Percentiles rank a stretch among this genome's conserved stretches.
These are phyloP conservation scores for Deroplatys truncata DNA, from an alignment of 2,888 invertebrate species.

Conservation along the genomic window DNA sequence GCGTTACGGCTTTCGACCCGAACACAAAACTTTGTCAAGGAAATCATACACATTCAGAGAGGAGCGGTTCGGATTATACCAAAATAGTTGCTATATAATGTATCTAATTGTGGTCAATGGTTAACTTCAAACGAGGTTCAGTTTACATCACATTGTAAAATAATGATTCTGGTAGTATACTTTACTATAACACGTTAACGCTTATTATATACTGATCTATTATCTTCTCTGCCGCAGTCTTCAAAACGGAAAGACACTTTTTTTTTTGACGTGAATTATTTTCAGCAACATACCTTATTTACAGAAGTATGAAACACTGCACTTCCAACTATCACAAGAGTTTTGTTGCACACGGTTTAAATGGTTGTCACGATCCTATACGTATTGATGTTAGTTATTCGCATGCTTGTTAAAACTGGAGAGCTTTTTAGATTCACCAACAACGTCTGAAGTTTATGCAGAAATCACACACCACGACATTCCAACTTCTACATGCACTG, in stretches of 20 bases:
- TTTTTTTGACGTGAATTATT: neutral
- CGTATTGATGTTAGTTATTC: neutral
- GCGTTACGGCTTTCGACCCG: neutral
- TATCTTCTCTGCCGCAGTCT: neutral
- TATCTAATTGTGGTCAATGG: neutral
- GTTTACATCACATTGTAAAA: neutral
- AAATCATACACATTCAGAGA: neutral
- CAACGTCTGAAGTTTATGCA: neutral
- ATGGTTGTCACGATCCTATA: slow-evolving; percentile 25
- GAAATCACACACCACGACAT: neutral
- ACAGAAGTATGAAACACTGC: neutral
- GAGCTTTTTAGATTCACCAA: neutral
- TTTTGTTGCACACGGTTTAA: neutral
- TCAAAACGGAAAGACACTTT: neutral
- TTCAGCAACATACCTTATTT: neutral
- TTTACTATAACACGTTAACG: no score
- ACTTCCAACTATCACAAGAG: neutral
- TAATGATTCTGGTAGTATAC: no score
- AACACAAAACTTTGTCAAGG: no score
- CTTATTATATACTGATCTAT: no score
- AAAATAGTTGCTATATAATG: neutral
- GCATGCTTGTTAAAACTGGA: neutral
- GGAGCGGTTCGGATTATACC: neutral
- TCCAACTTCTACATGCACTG: slow-evolving; percentile 17
- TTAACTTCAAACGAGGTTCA: neutral